Conservation (phyloP, 1,140 invertebrate species). For the Thalassaphorura encarpata region DNA sequence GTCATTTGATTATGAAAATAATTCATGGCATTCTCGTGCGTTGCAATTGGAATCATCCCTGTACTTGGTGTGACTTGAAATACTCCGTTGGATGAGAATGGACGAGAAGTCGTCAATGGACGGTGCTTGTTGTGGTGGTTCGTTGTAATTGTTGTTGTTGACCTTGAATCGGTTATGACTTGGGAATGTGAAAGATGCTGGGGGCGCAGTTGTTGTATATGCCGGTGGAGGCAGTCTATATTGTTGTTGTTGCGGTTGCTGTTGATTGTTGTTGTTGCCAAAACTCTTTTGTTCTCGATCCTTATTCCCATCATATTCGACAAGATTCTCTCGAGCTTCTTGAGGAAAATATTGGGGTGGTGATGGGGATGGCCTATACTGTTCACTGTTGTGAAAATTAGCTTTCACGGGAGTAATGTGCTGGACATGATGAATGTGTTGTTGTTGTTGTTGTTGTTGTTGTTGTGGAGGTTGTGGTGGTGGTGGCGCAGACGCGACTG, state of each 20-base stretch:
- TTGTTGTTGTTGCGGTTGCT: background rate
- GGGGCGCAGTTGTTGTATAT: no score
- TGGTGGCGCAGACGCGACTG: background rate
- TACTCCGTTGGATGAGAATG: background rate
- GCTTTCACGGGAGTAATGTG: background rate
- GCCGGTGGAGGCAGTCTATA: background rate
- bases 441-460: slow-evolving; percentile 5
- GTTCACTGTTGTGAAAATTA: no score
- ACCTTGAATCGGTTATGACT: no score
- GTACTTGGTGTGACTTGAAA: slow-evolving; percentile 2
- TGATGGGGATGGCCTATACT: background rate
- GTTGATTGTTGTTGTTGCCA: background rate
- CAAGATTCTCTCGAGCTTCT: background rate
- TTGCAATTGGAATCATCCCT: background rate
- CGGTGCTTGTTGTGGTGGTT: background rate
- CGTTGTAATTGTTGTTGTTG: no score
- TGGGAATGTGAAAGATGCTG: no score
- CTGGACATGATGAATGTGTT: background rate
- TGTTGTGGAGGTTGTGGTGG: background rate
- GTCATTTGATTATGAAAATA: background rate
- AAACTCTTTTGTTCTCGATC: background rate
- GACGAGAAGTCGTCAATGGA: background rate
- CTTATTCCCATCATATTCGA: background rate
- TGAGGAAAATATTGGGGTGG: background rate
- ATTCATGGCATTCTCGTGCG: slow-evolving; percentile 2